phyloP scores from a whole-genome alignment of 2,888 invertebrate genomes.

The Candidula unifasciata region DNA sequence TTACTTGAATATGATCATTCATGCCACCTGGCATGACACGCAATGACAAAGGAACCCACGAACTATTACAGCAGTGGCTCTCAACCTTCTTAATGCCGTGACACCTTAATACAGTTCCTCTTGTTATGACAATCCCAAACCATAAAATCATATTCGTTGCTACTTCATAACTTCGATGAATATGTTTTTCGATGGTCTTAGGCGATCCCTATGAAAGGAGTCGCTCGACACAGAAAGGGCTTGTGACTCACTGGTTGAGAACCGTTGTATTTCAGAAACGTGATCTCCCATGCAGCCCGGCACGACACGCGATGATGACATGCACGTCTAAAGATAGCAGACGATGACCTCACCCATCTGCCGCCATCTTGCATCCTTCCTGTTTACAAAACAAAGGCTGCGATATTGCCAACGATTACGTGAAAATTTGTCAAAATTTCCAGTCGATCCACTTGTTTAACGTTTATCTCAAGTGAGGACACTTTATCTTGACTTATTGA shows the following conservation, averaged over 20 bases:
- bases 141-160: too few species aligned
- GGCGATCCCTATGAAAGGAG: too few species aligned
- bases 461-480: not conserved
- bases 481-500: not conserved
- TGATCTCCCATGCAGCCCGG: not conserved
- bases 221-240: too few species aligned
- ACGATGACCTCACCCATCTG: not conserved
- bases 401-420: constrained; percentile 6
- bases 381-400: constrained; percentile 6
- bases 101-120: too few species aligned
- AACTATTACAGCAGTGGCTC: too few species aligned
- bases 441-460: not conserved
- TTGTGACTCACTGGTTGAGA: not conserved
- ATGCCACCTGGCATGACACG: not conserved
- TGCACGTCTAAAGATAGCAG: not conserved
- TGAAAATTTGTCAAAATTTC: not conserved
- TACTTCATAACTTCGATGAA: too few species aligned
- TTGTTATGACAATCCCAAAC: too few species aligned
- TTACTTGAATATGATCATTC: too few species aligned
- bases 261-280: not conserved
- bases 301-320: not conserved
- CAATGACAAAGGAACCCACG: too few species aligned
- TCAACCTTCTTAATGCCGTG: too few species aligned
- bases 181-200: too few species aligned
- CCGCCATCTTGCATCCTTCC: not conserved